Evolutionary conservation across 2,113 vertebrate species (phyloP).

Genomic region (Microcebus tavaratra): DNA sequence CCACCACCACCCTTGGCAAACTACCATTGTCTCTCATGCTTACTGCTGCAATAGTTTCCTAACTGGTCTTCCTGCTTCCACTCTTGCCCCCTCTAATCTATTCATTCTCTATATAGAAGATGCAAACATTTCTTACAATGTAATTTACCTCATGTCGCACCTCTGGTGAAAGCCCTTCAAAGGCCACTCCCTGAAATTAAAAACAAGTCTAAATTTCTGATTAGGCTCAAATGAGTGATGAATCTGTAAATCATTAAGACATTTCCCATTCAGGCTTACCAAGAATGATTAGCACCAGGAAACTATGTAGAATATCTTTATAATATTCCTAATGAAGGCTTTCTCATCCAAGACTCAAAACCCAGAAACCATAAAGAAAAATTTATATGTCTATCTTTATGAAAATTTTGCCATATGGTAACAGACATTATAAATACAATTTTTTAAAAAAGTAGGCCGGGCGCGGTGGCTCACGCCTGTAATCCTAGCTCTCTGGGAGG

Average conservation of each 20-base stretch:
- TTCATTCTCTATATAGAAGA: not conserved
- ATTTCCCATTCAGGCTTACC: not conserved
- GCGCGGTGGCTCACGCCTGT: no score
- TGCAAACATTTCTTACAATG: not conserved
- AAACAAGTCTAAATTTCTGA: not conserved
- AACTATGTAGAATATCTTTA: conserved; percentile 2
- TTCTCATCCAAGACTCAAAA: conserved; percentile 20
- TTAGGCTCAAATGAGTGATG: not conserved
- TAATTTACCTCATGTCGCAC: not conserved
- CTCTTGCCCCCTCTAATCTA: not conserved
- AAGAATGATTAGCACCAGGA: not conserved
- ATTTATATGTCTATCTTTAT: not conserved
- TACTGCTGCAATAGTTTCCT: not conserved
- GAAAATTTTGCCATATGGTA: not conserved
- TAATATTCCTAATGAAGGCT: not conserved
- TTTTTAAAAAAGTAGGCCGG: conserved; percentile 9
- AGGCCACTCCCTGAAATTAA: not conserved
- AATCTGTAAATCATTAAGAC: not conserved
- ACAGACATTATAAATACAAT: not conserved
- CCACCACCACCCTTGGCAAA: not conserved
- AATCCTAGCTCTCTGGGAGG: no score
- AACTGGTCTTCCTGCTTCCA: not conserved
- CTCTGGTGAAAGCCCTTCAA: not conserved
- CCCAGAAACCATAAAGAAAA: not conserved
- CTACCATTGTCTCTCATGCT: not conserved